phyloP scores from a whole-genome alignment of 2,888 invertebrate genomes.

The Drosophila mulleri region DNA sequence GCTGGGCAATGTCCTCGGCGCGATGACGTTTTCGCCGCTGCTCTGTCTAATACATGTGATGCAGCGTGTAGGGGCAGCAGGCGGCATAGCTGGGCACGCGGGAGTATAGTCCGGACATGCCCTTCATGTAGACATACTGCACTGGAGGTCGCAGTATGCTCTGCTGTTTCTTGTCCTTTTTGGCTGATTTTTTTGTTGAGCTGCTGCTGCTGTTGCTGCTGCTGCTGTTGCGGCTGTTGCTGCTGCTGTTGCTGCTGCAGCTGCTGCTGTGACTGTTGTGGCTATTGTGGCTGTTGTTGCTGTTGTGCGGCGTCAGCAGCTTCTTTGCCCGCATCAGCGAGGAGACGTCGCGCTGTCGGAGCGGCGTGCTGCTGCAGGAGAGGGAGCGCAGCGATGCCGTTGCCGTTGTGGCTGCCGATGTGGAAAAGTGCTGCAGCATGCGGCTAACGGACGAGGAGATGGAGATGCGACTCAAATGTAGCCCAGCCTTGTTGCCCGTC shows the following conservation, averaged over 20 bases:
- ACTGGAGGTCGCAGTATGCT: slow-evolving; percentile 92
- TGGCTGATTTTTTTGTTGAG: slow-evolving; percentile 57
- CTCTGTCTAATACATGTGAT: slow-evolving; percentile 73
- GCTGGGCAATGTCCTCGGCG: slow-evolving; percentile 24
- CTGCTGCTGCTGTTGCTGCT: slow-evolving; percentile 45
- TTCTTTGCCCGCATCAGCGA: slow-evolving; percentile 44
- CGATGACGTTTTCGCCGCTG: slow-evolving; percentile 4
- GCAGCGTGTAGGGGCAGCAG: slow-evolving; percentile 82
- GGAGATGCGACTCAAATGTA: slow-evolving; percentile 84
- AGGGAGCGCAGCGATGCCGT: slow-evolving; percentile 87
- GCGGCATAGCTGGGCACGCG: slow-evolving; percentile 89
- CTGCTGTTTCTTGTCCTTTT: slow-evolving; percentile 86
- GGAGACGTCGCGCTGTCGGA: slow-evolving; percentile 52
- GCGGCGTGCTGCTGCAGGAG: slow-evolving; percentile 87
- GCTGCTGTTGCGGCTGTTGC: slow-evolving; percentile 86
- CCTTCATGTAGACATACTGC: slow-evolving; percentile 92
- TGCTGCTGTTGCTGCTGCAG: slow-evolving; percentile 86
- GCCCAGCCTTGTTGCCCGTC: slow-evolving; percentile 41
- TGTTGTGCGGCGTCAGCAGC: slow-evolving; percentile 58
- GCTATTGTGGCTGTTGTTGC: slow-evolving; percentile 50
- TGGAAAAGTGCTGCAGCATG: slow-evolving; percentile 89
- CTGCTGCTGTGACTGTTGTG: slow-evolving; percentile 43
- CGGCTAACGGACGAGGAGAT: slow-evolving; percentile 88
- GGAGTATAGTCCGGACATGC: slow-evolving; percentile 92
- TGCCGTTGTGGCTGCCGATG: slow-evolving; percentile 85